A percentile compares a stretch with the other conserved stretches of the same genome.
These are phyloP conservation scores for Neotoxoptera formosana DNA, from an alignment of 1,140 invertebrate species.

Conservation along the genomic window DNA sequence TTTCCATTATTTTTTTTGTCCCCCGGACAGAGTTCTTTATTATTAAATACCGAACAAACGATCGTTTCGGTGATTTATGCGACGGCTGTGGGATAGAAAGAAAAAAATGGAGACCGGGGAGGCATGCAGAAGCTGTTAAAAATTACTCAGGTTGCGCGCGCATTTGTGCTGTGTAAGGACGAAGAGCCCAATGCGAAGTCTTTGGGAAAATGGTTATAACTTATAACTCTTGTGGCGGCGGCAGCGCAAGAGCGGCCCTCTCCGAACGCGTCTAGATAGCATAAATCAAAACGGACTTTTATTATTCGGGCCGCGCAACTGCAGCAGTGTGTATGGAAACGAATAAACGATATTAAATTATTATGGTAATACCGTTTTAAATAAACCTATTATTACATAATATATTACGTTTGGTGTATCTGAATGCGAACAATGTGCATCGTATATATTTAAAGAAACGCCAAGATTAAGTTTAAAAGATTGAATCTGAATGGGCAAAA, in stretches of 20 bases:
- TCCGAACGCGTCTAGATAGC: neutral
- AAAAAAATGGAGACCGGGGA: slow-evolving; percentile 26
- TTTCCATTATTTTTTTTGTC: neutral
- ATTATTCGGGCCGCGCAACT: neutral
- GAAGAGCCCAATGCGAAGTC: neutral
- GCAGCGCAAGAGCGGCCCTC: neutral
- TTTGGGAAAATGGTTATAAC: neutral
- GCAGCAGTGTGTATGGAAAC: neutral
- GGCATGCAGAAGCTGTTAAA: slow-evolving; percentile 4
- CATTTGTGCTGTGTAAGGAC: neutral
- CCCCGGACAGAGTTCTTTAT: neutral
- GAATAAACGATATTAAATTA: neutral
- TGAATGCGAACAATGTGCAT: neutral
- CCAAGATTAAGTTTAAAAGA: neutral
- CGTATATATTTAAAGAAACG: neutral
- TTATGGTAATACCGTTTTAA: neutral
- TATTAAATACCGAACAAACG: slow-evolving; percentile 35
- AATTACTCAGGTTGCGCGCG: neutral
- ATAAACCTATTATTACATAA: neutral
- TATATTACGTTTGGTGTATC: neutral
- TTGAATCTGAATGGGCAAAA: neutral
- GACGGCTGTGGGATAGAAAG: neutral
- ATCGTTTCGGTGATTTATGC: slow-evolving; percentile 15
- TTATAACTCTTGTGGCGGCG: neutral
- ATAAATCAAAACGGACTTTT: slow-evolving; percentile 38